A percentile compares a stretch with the other conserved stretches of the same genome.
phyloP scores from a whole-genome alignment of 2,888 invertebrate genomes.

The Cylindroiulus punctatus region DNA sequence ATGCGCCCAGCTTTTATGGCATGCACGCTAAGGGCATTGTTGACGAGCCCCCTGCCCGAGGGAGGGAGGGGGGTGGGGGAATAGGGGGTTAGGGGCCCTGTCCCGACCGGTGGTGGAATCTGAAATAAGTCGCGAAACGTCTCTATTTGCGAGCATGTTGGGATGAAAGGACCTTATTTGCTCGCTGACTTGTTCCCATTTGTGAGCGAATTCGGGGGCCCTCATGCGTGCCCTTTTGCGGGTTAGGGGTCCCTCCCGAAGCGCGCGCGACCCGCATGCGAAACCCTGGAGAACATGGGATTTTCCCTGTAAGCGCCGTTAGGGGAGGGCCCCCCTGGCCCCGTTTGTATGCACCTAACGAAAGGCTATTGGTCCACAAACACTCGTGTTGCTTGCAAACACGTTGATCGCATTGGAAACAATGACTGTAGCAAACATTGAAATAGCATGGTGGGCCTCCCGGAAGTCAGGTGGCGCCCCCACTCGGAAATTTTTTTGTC shows the following conservation, averaged over 20 bases:
- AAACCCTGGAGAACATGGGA: neutral
- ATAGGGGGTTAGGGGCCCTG: too few species aligned
- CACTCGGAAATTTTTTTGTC: too few species aligned
- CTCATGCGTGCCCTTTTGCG: conserved; percentile 27
- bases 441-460: too few species aligned
- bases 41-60: conserved; percentile 24
- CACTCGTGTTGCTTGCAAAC: conserved; percentile 32
- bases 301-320: neutral
- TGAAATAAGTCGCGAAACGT: conserved; percentile 5
- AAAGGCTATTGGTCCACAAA: neutral
- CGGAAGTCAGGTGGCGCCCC: neutral
- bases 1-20: conserved; percentile 20
- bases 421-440: too few species aligned
- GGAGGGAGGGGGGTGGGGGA: neutral
- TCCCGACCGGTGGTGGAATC: conserved; percentile 4
- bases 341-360: neutral
- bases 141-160: conserved; percentile 19
- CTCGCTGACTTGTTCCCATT: conserved; percentile 32
- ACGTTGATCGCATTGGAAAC: conserved; percentile 20
- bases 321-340: neutral
- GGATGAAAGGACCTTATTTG: conserved; percentile 32
- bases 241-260: conserved; percentile 4
- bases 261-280: conserved; percentile 7
- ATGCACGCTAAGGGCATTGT: neutral
- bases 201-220: conserved; percentile 26